Percentiles rank a stretch among this genome's conserved stretches.
phyloP scores from a whole-genome alignment of 2,797 vertebrate species.

The Zalophus californianus region DNA sequence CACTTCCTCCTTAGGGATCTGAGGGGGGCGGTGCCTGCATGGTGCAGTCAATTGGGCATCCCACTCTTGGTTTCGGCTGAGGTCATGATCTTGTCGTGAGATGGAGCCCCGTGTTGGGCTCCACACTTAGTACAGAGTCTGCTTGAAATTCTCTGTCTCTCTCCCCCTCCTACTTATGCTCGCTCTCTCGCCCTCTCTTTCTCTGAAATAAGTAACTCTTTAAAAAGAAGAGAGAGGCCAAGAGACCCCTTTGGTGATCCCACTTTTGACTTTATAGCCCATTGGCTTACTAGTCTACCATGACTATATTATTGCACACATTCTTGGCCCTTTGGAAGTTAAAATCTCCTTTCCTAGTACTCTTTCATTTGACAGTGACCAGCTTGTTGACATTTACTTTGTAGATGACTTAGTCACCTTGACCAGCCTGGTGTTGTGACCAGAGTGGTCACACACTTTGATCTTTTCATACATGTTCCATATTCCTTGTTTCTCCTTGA shows the following conservation, averaged over 20 bases:
- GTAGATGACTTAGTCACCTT: not conserved
- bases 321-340: no score
- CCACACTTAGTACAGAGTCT: not conserved
- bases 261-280: not conserved
- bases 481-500: not conserved
- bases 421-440: not conserved
- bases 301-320: accelerated
- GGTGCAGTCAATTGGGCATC: not conserved
- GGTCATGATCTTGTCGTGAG: not conserved
- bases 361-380: not conserved
- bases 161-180: not conserved
- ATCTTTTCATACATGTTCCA: not conserved
- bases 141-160: not conserved
- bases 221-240: not conserved
- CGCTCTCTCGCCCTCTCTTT: not conserved
- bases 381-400: not conserved
- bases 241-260: not conserved
- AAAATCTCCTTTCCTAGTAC: not conserved
- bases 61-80: not conserved
- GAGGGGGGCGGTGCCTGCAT: not conserved
- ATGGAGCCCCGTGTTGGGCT: not conserved
- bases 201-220: not conserved
- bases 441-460: not conserved
- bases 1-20: not conserved
- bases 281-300: not conserved